Evolutionary conservation across 2,888 invertebrate species (phyloP).

Genomic region (Stegana nigrithorax): DNA sequence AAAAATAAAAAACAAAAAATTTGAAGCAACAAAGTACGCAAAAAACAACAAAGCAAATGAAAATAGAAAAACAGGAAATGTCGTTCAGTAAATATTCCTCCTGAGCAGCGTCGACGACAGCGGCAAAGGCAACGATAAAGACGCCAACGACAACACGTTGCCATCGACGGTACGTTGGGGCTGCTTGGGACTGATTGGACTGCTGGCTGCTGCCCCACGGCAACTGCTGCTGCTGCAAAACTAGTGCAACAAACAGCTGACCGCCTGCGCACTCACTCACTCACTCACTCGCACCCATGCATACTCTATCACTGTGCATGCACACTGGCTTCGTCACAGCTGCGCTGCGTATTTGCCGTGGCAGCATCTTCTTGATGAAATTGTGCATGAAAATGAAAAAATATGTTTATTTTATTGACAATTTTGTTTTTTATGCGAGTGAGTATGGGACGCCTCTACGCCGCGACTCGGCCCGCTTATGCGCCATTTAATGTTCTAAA

Average conservation of each 20-base stretch:
- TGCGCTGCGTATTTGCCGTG: slow-evolving; percentile 29
- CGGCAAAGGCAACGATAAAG: not conserved
- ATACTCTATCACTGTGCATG: too few relatives aligned
- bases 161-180: not conserved
- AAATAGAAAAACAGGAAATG: slow-evolving; percentile 31
- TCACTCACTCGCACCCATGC: slow-evolving; percentile 10
- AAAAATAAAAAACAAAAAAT: slow-evolving; percentile 36
- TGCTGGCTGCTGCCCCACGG: not conserved
- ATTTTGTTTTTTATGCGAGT: too few relatives aligned
- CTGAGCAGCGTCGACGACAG: too few relatives aligned
- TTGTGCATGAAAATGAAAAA: slow-evolving; percentile 13
- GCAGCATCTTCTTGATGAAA: slow-evolving; percentile 18
- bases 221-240: too few relatives aligned
- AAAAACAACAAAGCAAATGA: slow-evolving; percentile 60
- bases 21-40: too few relatives aligned
- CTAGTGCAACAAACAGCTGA: too few relatives aligned
- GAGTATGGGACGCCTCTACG: too few relatives aligned
- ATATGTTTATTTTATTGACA: slow-evolving; percentile 9
- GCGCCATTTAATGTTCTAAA: too few relatives aligned
- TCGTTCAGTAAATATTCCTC: slow-evolving; percentile 18
- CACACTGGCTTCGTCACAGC: too few relatives aligned
- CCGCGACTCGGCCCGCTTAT: too few relatives aligned
- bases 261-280: too few relatives aligned
- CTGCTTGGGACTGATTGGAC: not conserved
- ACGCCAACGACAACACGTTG: not conserved